Conservation (phyloP, 2,888 invertebrate genomes). For the Charanyca ferruginea region DNA sequence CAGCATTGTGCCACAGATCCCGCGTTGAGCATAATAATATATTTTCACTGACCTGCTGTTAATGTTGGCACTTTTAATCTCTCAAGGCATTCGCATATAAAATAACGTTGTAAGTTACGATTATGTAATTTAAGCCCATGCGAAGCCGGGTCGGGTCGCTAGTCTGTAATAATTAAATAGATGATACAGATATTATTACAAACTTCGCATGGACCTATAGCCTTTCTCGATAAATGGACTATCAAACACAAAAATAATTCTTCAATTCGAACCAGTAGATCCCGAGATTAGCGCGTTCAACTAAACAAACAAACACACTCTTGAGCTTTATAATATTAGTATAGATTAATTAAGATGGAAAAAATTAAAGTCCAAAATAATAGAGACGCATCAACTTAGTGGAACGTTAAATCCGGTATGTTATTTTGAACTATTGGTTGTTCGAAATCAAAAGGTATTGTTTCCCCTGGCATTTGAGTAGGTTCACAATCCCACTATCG, state of each 20-base stretch:
- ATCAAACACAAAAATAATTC: no score
- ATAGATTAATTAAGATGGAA: background rate
- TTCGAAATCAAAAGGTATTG: slow-evolving; percentile 13
- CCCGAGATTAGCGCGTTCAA: no score
- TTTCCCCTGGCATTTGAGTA: slow-evolving; percentile 30
- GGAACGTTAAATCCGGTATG: background rate
- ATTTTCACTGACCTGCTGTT: slow-evolving; percentile 39
- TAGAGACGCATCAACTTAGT: background rate
- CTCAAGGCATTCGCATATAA: slow-evolving; percentile 31
- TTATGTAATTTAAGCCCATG: slow-evolving; percentile 31
- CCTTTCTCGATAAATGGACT: no score
- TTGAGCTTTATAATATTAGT: no score
- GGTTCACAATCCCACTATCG: slow-evolving; percentile 27
- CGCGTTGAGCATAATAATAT: slow-evolving; percentile 33
- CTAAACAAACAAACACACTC: no score
- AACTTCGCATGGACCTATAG: no score
- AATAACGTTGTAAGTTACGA: slow-evolving; percentile 29
- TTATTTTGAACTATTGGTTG: background rate
- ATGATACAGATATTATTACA: background rate
- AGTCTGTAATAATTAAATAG: background rate
- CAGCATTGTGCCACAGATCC: slow-evolving; percentile 27
- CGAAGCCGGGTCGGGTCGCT: no score
- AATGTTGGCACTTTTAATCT: slow-evolving; percentile 43
- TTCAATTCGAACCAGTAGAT: no score
- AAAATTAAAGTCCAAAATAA: no score